Evolutionary conservation across 2,797 vertebrate species (phyloP).

Genomic region (Hirundo rustica): DNA sequence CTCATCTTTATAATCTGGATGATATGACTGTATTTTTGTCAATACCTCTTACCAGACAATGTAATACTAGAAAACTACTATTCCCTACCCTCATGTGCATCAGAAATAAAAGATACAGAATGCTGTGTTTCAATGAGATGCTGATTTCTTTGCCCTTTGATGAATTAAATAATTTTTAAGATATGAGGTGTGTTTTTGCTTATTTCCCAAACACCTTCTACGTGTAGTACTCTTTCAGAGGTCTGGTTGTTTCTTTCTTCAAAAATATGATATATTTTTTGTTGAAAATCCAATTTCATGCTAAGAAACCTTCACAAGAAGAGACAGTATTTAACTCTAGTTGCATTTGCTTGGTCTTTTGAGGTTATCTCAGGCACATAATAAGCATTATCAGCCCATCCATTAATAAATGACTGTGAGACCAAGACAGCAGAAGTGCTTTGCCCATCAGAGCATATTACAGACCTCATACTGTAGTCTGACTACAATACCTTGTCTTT

Average conservation of each 20-base stretch:
- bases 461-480: conserved; percentile 1
- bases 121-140: not conserved
- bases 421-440: conserved; percentile 36
- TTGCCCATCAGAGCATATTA: conserved; percentile 42
- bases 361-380: conserved; percentile 42
- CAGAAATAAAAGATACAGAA: not conserved
- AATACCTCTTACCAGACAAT: not conserved
- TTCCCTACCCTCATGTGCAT: not conserved
- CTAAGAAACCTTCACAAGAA: conserved; percentile 37
- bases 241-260: conserved; percentile 21
- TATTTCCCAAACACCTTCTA: conserved; percentile 11
- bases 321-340: not conserved
- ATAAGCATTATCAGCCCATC: conserved; percentile 44
- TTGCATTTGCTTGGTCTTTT: conserved; percentile 39
- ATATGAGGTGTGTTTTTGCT: not conserved
- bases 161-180: not conserved
- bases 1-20: not conserved
- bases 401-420: conserved; percentile 61
- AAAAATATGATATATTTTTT: conserved; percentile 35
- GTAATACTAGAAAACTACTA: not conserved
- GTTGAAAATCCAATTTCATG: conserved; percentile 58
- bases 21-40: not conserved
- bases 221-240: not conserved
- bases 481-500: not conserved
- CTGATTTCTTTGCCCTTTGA: conserved; percentile 1